Evolutionary conservation across 2,888 invertebrate species (phyloP), one percentile per base, ranked within the genome.

Genomic region (Cordilura impudica): DNA sequence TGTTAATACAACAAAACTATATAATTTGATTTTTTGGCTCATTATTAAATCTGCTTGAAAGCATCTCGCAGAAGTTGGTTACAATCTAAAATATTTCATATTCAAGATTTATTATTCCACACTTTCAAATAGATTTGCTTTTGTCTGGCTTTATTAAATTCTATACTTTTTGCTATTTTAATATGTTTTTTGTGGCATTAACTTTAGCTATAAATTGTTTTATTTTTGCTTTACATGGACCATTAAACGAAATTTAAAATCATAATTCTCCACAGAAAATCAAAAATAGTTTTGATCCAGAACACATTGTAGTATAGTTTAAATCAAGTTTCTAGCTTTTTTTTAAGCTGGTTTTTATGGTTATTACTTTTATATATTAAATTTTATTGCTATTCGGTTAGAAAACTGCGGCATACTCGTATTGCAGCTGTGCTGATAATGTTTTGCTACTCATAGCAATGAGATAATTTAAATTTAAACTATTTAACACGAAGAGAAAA

Each of bases 241-340:
- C 45, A 31, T 31, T 10, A 47, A 29, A 29, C 31, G 23, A 49
- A 35, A 47, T 49, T 58, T 35, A 8, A 61, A 61, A 47, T 23
- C 18, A 60, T 66, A 77, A 71, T 71, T 58, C 53, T 35, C 47
- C 66, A 77, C 53, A 12, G 66, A 54, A 60, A 71, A 71, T 77
- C 23, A 19, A 29, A 77, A 77, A 71, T 61, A 5, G 26, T 31
- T 51, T 65, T 58, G 23, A 45, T 23, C 23, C 29, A 53, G 58
- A 69, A 76, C 19, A 10, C 31, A 39, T 43, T 45, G 19, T 53
- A 53, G 43, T 49, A 58, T 21, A 29, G 8, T 47, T 47, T 45
- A 47, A 26, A 65, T 73, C 26, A 47, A 47, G 47, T 65, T 65
- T 65, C 23, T 61, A 26, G 58, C 19, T 39, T 58, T 39, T 58